phyloP scores from a whole-genome alignment of 2,113 vertebrate species.

The Myocastor coypus region DNA sequence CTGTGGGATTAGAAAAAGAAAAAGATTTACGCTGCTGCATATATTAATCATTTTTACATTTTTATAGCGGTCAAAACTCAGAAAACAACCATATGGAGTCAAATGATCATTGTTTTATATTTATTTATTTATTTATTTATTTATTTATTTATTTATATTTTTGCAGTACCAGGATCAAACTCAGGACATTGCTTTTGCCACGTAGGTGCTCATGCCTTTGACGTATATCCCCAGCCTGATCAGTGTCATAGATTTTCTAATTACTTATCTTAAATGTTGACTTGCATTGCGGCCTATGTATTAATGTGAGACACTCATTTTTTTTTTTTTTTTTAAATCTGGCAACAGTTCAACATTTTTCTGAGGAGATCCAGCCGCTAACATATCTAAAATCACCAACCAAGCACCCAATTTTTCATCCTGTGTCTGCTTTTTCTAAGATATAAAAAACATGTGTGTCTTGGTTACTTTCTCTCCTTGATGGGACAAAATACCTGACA shows the following conservation, averaged over 20 bases:
- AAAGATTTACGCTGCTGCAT: background rate
- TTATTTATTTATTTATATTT: too few species aligned
- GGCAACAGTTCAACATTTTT: too few species aligned
- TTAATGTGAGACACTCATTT: background rate
- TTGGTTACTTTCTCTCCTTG: too few species aligned
- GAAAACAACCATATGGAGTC: background rate
- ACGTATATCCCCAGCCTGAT: background rate
- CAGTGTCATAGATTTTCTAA: background rate
- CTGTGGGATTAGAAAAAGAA: background rate
- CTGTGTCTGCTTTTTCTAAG: background rate
- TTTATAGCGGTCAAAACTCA: background rate
- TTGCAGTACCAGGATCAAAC: too few species aligned
- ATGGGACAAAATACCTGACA: too few species aligned
- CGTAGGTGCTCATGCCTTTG: too few species aligned
- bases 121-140: too few species aligned
- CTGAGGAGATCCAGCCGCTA: background rate
- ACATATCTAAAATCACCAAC: background rate
- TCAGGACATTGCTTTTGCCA: too few species aligned
- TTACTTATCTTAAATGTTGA: background rate
- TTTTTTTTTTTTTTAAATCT: conserved; percentile 16
- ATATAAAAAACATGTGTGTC: background rate
- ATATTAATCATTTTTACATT: background rate
- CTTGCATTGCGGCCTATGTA: background rate
- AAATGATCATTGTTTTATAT: background rate
- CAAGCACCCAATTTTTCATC: background rate